Percentiles rank a stretch among this genome's conserved stretches.
phyloP scores from a whole-genome alignment of 2,888 invertebrate species.

The Epirrhoe alternata region DNA sequence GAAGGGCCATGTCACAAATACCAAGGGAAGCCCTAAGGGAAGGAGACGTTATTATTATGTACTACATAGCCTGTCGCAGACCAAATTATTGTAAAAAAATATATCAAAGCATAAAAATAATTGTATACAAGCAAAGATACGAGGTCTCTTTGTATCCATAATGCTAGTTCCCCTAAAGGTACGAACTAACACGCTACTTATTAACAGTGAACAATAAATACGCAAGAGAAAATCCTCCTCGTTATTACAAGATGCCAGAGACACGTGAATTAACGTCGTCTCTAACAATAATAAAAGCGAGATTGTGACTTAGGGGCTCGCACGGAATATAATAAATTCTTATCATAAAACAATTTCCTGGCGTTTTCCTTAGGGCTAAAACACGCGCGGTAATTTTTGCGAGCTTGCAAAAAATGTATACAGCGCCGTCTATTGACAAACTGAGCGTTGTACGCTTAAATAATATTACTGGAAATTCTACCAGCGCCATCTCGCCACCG shows the following conservation, averaged over 20 bases:
- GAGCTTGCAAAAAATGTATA: background rate
- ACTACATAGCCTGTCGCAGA: too few relatives aligned
- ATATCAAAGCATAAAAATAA: too few relatives aligned
- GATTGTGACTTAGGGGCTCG: conserved; percentile 43
- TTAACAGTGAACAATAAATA: conserved; percentile 32
- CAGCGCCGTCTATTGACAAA: background rate
- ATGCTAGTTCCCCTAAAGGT: conserved; percentile 5
- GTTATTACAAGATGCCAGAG: conserved; percentile 40
- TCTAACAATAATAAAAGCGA: conserved; percentile 39
- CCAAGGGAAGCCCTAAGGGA: too few relatives aligned
- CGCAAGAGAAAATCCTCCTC: conserved; percentile 22
- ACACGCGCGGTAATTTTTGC: conserved; percentile 26
- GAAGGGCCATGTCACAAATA: too few relatives aligned
- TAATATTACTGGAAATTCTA: too few relatives aligned
- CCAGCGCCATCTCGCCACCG: too few relatives aligned
- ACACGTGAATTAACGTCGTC: conserved; percentile 43
- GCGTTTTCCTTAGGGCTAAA: conserved; percentile 43
- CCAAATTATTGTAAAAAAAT: too few relatives aligned
- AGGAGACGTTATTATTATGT: too few relatives aligned
- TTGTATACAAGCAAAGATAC: too few relatives aligned
- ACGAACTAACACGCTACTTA: conserved; percentile 13
- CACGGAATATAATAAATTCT: conserved; percentile 44
- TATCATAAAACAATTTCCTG: conserved; percentile 46
- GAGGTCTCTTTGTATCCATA: background rate
- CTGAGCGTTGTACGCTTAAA: background rate